Evolutionary conservation across 2,888 invertebrate genomes (phyloP), one percentile per base, ranked within the genome.

Genomic region (Eristalinus sepulchralis): DNA sequence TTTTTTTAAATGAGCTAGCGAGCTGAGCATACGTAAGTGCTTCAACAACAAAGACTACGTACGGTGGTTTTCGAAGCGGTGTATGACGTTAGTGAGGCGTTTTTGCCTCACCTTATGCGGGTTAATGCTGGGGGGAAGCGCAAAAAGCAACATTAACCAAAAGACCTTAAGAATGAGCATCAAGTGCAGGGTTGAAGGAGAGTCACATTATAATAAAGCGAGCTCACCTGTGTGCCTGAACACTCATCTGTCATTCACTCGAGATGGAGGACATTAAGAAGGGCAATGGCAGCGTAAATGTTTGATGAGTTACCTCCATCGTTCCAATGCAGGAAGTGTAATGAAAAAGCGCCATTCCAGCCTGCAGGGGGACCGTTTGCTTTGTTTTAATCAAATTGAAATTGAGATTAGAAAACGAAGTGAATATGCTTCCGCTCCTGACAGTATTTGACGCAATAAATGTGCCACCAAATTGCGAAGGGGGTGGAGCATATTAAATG

Each of bases 1-100:
- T 83, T 34, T 63, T 83, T 73, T 73, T 64, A 83, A 68, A 78
- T 59, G 31, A 76, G 27, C 66, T 47, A 10, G n/a, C 31, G 27
- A 75, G 75, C 57, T 63, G 17, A 39, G 34, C 39, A 63, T 34
- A 68, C 73, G 73, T 73, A n/a, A 36, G 36, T 17, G 13, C 68
- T 47, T 17, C 2, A 47, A 17, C 33, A 63, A 47, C 33, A 34
- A n/a, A n/a, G n/a, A n/a, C n/a, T n/a, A n/a, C n/a, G n/a, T n/a
- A n/a, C n/a, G n/a, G 27, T 64, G 36, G n/a, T 39, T 39, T 39
- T 63, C 24, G 24, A 55, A 6, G 34, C 4, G 34, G 6, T 10
- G 31, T 62, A 55, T 39, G 31, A 53, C 34, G 53, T 57, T 27
- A 31, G 53, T 39, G 0, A 17, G 10, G 36, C 24, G 66, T 64